A percentile compares a stretch with the other conserved stretches of the same genome.
Evolutionary conservation across 2,797 vertebrate genomes (phyloP).

Genomic region (Lophotriccus pileatus): DNA sequence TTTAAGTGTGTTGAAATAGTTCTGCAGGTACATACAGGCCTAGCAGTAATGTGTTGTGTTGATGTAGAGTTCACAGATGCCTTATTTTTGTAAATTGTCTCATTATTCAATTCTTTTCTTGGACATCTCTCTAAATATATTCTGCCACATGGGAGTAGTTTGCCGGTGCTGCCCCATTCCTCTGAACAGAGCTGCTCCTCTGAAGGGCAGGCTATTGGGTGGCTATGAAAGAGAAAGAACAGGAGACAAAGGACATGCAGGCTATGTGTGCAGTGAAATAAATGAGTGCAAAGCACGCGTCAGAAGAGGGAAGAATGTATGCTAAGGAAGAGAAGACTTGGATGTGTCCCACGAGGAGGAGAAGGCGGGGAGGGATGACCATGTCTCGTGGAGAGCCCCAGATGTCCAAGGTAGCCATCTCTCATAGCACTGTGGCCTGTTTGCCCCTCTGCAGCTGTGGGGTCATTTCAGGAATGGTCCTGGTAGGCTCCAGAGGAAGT

Average conservation of each 20-base stretch:
- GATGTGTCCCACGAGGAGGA: neutral
- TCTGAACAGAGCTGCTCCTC: neutral
- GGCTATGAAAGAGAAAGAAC: neutral
- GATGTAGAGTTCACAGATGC: fast-evolving
- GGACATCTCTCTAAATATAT: neutral
- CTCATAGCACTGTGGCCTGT: fast-evolving
- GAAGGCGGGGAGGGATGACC: neutral
- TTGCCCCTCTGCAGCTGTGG: neutral
- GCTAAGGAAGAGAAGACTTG: neutral
- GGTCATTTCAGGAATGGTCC: neutral
- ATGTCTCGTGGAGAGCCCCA: fast-evolving
- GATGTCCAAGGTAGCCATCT: neutral
- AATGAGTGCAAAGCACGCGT: neutral
- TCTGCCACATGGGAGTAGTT: neutral
- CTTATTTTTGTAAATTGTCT: neutral
- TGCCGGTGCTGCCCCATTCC: neutral
- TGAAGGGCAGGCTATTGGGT: fast-evolving
- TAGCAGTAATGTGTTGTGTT: neutral
- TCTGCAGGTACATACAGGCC: neutral
- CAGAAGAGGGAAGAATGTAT: neutral
- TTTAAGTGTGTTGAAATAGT: neutral
- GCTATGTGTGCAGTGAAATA: neutral
- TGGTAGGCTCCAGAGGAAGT: neutral
- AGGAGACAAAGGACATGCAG: neutral
- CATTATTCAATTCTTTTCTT: neutral